Evolutionary conservation across 2,797 vertebrate genomes (phyloP).

Genomic region (Crocodylus rhombifer): DNA sequence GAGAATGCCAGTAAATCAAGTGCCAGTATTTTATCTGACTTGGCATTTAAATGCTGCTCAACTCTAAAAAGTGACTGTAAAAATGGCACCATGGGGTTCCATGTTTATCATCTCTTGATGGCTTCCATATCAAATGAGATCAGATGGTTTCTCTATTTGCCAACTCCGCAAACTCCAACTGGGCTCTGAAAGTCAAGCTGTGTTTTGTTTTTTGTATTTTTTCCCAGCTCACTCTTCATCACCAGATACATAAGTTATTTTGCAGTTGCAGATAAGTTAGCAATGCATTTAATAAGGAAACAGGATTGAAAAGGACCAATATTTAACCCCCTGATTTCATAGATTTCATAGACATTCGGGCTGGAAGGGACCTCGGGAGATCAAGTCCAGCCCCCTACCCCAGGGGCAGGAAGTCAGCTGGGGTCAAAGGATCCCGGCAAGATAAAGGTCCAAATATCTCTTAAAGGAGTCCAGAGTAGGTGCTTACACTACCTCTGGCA

Average conservation of each 20-base stretch:
- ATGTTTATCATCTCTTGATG: conserved; percentile 27
- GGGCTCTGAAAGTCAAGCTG: not conserved
- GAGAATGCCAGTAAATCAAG: not conserved
- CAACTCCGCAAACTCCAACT: conserved; percentile 5
- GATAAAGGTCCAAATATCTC: too few relatives aligned
- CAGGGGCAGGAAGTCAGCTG: too few relatives aligned
- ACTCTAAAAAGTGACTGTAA: conserved; percentile 6
- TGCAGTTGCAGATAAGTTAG: not conserved
- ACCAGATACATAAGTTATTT: not conserved
- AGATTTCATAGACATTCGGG: too few relatives aligned
- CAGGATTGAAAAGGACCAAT: not conserved
- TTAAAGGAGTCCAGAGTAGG: too few relatives aligned
- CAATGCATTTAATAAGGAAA: not conserved
- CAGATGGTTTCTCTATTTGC: conserved; percentile 23
- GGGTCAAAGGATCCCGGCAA: too few relatives aligned
- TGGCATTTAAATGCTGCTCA: not conserved
- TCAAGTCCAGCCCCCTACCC: too few relatives aligned
- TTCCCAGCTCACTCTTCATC: not conserved
- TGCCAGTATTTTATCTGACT: not conserved
- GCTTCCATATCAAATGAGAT: conserved; percentile 31
- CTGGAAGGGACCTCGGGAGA: too few relatives aligned
- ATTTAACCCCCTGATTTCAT: too few relatives aligned
- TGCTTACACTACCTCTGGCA: too few relatives aligned
- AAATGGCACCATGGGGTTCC: not conserved
- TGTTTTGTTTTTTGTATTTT: not conserved